These are phyloP conservation scores for Drosophila fulvimacula DNA, from an alignment of 2,888 invertebrate species.

Conservation along the genomic window DNA sequence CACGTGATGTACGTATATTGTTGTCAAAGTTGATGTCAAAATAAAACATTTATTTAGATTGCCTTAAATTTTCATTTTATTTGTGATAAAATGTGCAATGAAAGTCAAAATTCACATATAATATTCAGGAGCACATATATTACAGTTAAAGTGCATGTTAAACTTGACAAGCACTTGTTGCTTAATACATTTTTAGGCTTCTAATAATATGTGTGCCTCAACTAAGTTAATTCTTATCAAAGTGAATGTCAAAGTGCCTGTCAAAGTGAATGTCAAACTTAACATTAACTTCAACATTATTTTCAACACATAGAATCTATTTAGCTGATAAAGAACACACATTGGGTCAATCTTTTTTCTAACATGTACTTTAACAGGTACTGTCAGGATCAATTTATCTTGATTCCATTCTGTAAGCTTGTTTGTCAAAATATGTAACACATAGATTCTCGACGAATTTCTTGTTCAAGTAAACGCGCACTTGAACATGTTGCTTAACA, in stretches of 20 bases:
- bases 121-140: too few species aligned
- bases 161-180: background rate
- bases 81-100: background rate
- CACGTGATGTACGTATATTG: background rate
- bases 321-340: background rate
- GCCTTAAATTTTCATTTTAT: background rate
- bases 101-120: too few species aligned
- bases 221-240: too few species aligned
- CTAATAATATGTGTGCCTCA: too few species aligned
- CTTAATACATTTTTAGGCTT: too few species aligned
- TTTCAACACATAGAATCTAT: background rate
- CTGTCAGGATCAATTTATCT: background rate
- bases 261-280: background rate
- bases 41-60: background rate
- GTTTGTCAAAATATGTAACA: too few species aligned
- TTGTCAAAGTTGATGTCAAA: background rate
- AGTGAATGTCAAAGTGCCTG: background rate
- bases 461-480: background rate
- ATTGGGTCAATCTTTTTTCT: background rate
- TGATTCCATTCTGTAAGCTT: background rate
- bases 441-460: background rate
- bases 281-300: background rate
- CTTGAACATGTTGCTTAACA: conserved; percentile 6
- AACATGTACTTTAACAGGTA: conserved; percentile 7
- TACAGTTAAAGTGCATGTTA: background rate